These are phyloP conservation scores for Misgurnus anguillicaudatus DNA, from an alignment of 2,113 vertebrate genomes.

Conservation along the genomic window DNA sequence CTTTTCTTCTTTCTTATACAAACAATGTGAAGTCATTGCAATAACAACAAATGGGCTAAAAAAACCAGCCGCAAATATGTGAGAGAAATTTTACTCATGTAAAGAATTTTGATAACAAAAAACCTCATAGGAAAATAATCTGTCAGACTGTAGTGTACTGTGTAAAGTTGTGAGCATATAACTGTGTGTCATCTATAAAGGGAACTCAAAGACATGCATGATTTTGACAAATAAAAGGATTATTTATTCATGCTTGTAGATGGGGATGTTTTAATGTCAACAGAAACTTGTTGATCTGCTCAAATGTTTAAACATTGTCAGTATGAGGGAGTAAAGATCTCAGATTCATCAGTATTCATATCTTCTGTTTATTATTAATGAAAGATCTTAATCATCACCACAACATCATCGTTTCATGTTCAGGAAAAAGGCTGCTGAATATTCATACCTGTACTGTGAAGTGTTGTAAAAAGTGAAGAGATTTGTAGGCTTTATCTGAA, in stretches of 20 bases:
- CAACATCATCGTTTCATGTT: too few species aligned
- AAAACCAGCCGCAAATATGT: conserved; percentile 50
- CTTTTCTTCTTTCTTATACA: conserved; percentile 58
- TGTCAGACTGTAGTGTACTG: conserved; percentile 59
- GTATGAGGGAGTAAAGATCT: too few species aligned
- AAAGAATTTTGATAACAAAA: conserved; percentile 61
- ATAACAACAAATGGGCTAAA: conserved; percentile 57
- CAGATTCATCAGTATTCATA: too few species aligned
- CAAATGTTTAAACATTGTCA: too few species aligned
- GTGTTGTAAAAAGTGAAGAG: too few species aligned
- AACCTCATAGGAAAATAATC: conserved; percentile 50
- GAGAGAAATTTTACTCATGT: conserved; percentile 63
- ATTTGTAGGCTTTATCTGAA: too few species aligned
- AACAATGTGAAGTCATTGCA: conserved; percentile 63
- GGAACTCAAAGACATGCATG: conserved; percentile 71
- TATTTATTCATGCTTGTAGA: conserved; percentile 62
- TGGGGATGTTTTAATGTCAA: conserved; percentile 28
- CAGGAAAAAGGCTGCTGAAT: too few species aligned
- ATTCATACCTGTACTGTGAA: too few species aligned
- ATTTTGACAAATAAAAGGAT: conserved; percentile 70
- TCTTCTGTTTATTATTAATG: too few species aligned
- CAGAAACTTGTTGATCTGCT: neutral
- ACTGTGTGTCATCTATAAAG: conserved; percentile 62
- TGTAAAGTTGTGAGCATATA: conserved; percentile 61
- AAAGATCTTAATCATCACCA: too few species aligned